phyloP scores from a whole-genome alignment of 2,888 invertebrate genomes.

The Pecten maximus region DNA sequence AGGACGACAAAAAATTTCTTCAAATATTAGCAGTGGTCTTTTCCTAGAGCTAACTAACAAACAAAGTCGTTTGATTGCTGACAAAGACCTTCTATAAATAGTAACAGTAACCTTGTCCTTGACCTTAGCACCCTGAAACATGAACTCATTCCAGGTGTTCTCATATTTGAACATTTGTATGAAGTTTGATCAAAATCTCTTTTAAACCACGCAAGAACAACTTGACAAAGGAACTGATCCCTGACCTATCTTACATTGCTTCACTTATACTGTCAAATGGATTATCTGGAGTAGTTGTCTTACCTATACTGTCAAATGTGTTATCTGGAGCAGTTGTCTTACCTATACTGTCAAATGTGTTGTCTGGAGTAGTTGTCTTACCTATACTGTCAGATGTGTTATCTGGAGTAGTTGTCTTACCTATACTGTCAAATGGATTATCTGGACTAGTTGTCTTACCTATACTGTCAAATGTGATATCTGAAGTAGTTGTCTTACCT shows the following conservation, averaged over 20 bases:
- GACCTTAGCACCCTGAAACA: too few relatives aligned
- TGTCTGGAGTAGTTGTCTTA: not conserved
- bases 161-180: too few relatives aligned
- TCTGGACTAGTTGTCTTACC: constrained; percentile 30
- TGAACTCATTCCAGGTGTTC: too few relatives aligned
- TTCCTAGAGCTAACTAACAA: too few relatives aligned
- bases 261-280: not conserved
- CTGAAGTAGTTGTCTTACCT: not conserved
- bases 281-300: not conserved
- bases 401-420: constrained; percentile 33
- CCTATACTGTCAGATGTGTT: constrained; percentile 18
- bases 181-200: too few relatives aligned
- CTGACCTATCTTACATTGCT: not conserved
- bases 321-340: not conserved
- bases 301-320: not conserved
- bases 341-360: constrained; percentile 50
- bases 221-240: too few relatives aligned
- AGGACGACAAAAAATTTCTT: too few relatives aligned
- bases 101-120: too few relatives aligned
- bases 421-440: not conserved
- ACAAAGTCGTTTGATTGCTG: too few relatives aligned
- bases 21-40: too few relatives aligned
- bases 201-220: too few relatives aligned
- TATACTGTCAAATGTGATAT: constrained; percentile 45
- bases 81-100: too few relatives aligned